A percentile compares a stretch with the other conserved stretches of the same genome.
Evolutionary conservation across 2,797 vertebrate genomes (phyloP).

Genomic region (Mormyrus proboscirostris): DNA sequence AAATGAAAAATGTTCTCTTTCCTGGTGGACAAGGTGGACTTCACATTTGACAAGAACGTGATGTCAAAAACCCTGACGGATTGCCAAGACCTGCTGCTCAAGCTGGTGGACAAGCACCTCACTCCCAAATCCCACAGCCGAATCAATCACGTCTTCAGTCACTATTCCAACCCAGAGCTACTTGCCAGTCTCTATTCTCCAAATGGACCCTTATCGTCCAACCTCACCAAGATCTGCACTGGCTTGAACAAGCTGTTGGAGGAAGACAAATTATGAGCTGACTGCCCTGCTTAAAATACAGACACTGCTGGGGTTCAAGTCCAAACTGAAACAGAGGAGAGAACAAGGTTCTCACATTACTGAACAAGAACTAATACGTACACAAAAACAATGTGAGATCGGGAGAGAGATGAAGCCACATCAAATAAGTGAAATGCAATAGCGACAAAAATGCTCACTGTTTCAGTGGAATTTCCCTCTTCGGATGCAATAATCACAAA

Average conservation of each 20-base stretch:
- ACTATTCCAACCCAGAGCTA: conserved; percentile 71
- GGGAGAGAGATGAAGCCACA: background rate
- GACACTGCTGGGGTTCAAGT: conserved; percentile 25
- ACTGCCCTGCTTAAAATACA: conserved; percentile 13
- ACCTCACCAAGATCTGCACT: conserved; percentile 73
- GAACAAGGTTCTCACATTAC: background rate
- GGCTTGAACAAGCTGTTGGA: conserved; percentile 80
- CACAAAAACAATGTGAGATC: background rate
- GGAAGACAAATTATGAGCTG: conserved; percentile 64
- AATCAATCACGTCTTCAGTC: conserved; percentile 82
- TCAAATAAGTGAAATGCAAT: background rate
- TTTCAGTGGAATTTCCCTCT: background rate
- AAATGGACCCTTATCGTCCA: conserved; percentile 52
- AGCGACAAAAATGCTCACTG: background rate
- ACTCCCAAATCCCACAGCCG: conserved; percentile 79
- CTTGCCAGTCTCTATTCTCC: conserved; percentile 75
- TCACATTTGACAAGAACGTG: conserved; percentile 78
- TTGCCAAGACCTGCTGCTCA: conserved; percentile 73
- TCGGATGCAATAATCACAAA: background rate
- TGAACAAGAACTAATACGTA: background rate
- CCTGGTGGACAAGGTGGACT: conserved; percentile 69
- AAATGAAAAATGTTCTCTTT: background rate
- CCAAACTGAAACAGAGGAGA: conserved; percentile 26
- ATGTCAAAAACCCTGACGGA: conserved; percentile 62
- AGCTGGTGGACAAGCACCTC: conserved; percentile 75